Conservation (phyloP, 2,888 invertebrate species). For the Campaea margaritaria region DNA sequence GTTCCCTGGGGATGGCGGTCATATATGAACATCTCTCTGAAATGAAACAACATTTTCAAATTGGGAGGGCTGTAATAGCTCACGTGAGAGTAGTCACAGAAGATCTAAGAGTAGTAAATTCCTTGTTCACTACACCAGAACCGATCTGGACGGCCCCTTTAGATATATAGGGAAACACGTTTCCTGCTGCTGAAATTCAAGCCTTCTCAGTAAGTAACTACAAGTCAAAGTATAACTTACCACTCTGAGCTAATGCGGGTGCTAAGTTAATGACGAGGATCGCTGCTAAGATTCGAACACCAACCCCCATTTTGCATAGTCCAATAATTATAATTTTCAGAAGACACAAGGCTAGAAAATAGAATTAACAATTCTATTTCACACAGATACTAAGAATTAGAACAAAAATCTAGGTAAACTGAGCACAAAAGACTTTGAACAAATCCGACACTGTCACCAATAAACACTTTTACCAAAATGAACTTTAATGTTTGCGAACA, state of each 20-base stretch:
- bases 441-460: background rate
- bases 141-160: too few relatives aligned
- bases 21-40: constrained; percentile 66
- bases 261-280: constrained; percentile 40
- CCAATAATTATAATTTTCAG: background rate
- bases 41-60: constrained; percentile 15
- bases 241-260: constrained; percentile 43
- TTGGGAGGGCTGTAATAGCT: too few relatives aligned
- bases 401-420: too few relatives aligned
- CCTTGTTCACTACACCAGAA: too few relatives aligned
- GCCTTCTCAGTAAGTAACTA: background rate
- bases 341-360: background rate
- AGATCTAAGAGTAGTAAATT: too few relatives aligned
- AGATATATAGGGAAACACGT: too few relatives aligned
- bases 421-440: background rate
- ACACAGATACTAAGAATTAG: too few relatives aligned
- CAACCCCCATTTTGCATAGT: constrained; percentile 62
- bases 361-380: background rate
- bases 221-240: constrained; percentile 33
- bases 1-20: constrained; percentile 66
- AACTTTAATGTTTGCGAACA: constrained; percentile 1
- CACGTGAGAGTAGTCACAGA: too few relatives aligned
- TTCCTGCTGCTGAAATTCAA: too few relatives aligned
- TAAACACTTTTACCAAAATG: constrained; percentile 1
- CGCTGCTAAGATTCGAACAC: constrained; percentile 44